Base-by-base conservation (phyloP, 2,888 invertebrate species). In the Caenorhabditis panamensis region DNA sequence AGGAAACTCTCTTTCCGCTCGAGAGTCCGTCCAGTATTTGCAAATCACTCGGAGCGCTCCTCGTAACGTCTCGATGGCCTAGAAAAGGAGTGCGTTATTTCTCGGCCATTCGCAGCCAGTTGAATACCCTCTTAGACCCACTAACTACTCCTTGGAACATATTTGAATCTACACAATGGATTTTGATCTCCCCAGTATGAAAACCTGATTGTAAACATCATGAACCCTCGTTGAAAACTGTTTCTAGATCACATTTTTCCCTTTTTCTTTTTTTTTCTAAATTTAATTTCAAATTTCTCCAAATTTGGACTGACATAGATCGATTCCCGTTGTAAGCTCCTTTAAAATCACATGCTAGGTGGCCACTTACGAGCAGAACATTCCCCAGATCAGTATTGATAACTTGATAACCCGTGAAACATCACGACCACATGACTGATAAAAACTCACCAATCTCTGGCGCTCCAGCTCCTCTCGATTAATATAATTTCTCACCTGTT, bases 201-300 rank as follows among this genome's bases (percentile, higher is more conserved):
- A n/a, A n/a, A n/a, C n/a, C n/a, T n/a, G n/a, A n/a, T n/a, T n/a
- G n/a, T n/a, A n/a, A n/a, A n/a, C n/a, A n/a, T n/a, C n/a, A n/a
- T n/a, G n/a, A n/a, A n/a, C 61, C 53, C 62, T 62, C 62, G 26
- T 31, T 61, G 62, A 71, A 51, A 54, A 61, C 16, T 22, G 0
- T 18, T 58, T 58, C 37, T 9, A 31, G 58, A 67, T 59, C 49
- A 1, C 28, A 51, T 36, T 68, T 36, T 13, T n/a, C 36, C 3
- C 67, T 56, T 56, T 41, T 67, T 36, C 28, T 36, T 13, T 36
- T 28, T 68, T 49, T 56, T 22, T 63, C 36, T 49, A 62, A 22
- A 22, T 67, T 31, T 31, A 31, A 31, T n/a, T n/a, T n/a, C n/a
- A n/a, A n/a, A n/a, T n/a, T n/a, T n/a, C n/a, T n/a, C n/a, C n/a